Evolutionary conservation across 2,113 vertebrate genomes (phyloP).

Genomic region (Equus przewalskii): DNA sequence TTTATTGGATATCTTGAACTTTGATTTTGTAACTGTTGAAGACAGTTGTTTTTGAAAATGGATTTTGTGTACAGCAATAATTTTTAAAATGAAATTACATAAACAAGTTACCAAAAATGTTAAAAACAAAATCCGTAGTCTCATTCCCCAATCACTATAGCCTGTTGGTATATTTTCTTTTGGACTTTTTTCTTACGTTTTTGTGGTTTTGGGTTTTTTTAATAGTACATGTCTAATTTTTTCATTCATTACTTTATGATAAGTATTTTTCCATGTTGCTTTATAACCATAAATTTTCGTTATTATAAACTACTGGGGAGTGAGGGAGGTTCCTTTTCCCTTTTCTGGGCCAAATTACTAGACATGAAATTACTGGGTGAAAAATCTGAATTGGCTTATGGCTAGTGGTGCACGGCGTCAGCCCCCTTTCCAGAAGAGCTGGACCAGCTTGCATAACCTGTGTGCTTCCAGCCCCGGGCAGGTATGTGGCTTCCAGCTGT

Average conservation of each 20-base stretch:
- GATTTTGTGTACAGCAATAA: neutral
- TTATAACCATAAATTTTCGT: neutral
- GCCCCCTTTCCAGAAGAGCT: neutral
- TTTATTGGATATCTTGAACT: neutral
- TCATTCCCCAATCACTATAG: neutral
- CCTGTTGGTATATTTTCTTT: neutral
- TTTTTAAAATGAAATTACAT: neutral
- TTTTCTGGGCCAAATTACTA: neutral
- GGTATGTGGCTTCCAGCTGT: neutral
- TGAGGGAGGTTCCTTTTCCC: neutral
- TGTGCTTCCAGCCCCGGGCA: neutral
- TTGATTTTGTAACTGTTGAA: neutral
- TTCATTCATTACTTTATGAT: neutral
- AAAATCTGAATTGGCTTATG: neutral
- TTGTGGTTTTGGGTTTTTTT: neutral
- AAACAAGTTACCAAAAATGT: neutral
- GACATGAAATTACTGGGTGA: too few species aligned
- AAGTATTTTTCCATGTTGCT: neutral
- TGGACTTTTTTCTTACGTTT: neutral
- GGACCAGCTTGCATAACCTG: neutral
- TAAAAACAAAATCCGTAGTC: neutral
- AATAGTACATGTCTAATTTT: neutral
- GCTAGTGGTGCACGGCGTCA: rapidly evolving
- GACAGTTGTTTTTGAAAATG: neutral
- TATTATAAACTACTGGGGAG: neutral